phyloP scores from a whole-genome alignment of 2,113 vertebrate genomes.

The Ageneiosus marmoratus region DNA sequence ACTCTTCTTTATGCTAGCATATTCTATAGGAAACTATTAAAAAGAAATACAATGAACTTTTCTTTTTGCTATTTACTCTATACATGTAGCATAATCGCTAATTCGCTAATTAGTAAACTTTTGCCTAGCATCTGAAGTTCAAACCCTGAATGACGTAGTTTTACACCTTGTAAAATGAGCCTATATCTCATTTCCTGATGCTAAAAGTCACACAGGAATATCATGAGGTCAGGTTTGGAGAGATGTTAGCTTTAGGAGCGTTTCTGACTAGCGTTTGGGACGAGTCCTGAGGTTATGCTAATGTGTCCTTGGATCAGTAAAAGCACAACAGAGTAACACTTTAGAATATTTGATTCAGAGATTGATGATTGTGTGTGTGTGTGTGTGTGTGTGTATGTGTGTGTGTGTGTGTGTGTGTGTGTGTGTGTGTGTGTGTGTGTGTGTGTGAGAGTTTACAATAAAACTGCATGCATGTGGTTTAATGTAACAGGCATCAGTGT shows the following conservation, averaged over 20 bases:
- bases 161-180: too few species aligned
- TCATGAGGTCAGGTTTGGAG: background rate
- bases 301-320: constrained; percentile 43
- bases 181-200: too few species aligned
- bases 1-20: too few species aligned
- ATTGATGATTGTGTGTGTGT: constrained; percentile 20
- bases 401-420: constrained; percentile 11
- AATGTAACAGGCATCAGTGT: background rate
- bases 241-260: background rate
- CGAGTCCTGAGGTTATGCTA: constrained; percentile 36
- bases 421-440: background rate
- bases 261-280: constrained; percentile 10
- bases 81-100: background rate
- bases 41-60: too few species aligned
- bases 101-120: too few species aligned
- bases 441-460: background rate
- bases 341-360: constrained; percentile 48
- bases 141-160: too few species aligned
- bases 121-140: too few species aligned
- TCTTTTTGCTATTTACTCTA: background rate
- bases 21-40: too few species aligned
- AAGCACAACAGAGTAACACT: constrained; percentile 37
- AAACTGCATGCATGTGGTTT: background rate
- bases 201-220: background rate
- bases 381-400: constrained; percentile 30